A percentile compares a stretch with the other conserved stretches of the same genome.
Evolutionary conservation across 2,113 vertebrate genomes (phyloP).

Genomic region (Dryoscopus gambensis): DNA sequence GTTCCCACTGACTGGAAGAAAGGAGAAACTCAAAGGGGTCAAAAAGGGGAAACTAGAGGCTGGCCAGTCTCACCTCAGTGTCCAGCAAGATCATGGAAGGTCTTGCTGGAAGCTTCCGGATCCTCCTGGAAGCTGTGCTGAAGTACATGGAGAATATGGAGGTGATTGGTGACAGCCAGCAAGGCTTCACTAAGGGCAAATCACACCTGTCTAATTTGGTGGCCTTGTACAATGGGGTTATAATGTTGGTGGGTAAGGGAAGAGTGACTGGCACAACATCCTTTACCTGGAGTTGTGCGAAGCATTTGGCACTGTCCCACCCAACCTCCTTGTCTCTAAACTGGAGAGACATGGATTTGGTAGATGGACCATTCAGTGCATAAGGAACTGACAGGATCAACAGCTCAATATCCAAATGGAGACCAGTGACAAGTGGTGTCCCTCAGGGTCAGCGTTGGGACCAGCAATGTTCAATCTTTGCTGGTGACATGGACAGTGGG

Average conservation of each 20-base stretch:
- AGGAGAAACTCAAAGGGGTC: rapidly evolving
- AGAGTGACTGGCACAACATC: not conserved
- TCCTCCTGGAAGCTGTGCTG: not conserved
- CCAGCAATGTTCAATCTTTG: not conserved
- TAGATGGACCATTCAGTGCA: too few relatives aligned
- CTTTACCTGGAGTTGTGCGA: not conserved
- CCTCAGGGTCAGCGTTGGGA: not conserved
- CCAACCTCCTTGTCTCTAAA: not conserved
- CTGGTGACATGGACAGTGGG: not conserved
- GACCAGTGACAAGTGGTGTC: not conserved
- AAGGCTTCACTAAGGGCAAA: not conserved
- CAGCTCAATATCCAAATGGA: not conserved
- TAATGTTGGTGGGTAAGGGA: not conserved
- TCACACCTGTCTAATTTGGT: not conserved
- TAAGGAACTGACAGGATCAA: not conserved
- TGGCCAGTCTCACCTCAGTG: not conserved
- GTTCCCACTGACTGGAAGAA: not conserved
- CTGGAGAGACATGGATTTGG: not conserved
- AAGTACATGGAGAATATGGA: not conserved
- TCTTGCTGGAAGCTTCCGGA: too few relatives aligned
- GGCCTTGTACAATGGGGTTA: not conserved
- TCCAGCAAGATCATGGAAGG: not conserved
- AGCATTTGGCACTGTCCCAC: not conserved
- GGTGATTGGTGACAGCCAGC: not conserved
- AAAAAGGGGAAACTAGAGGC: not conserved